These are phyloP conservation scores for Oxyteleia sp. DNA, from an alignment of 2,888 invertebrate species.

Conservation along the genomic window DNA sequence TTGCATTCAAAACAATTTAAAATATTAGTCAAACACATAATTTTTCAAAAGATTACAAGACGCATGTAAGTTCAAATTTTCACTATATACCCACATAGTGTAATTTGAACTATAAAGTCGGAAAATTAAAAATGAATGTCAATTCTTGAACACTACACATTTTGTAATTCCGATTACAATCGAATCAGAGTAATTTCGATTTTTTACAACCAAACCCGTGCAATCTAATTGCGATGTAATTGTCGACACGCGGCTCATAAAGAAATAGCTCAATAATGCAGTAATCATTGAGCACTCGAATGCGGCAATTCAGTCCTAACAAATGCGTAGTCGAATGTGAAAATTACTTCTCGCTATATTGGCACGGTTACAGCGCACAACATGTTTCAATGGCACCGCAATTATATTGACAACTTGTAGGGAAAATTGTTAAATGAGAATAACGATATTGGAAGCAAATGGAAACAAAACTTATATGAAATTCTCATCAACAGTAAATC, in stretches of 20 bases:
- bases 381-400: conserved; percentile 13
- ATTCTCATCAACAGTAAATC: background rate
- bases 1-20: too few species aligned
- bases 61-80: too few species aligned
- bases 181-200: background rate
- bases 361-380: conserved; percentile 5
- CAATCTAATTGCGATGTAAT: conserved; percentile 12
- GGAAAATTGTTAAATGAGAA: conserved; percentile 4
- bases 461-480: conserved; percentile 6
- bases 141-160: too few species aligned
- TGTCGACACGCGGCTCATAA: conserved; percentile 19
- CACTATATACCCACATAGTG: too few species aligned
- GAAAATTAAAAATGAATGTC: too few species aligned
- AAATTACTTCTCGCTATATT: conserved; percentile 25
- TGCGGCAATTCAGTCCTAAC: conserved; percentile 16
- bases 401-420: conserved; percentile 31
- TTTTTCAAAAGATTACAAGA: too few species aligned
- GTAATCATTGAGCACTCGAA: conserved; percentile 28
- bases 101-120: too few species aligned
- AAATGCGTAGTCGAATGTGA: conserved; percentile 25
- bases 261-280: conserved; percentile 40
- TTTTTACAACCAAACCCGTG: background rate
- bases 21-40: too few species aligned
- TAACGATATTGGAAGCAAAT: background rate
- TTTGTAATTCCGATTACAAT: too few species aligned